phyloP scores from a whole-genome alignment of 2,888 invertebrate species.

The Coremacera marginata region DNA sequence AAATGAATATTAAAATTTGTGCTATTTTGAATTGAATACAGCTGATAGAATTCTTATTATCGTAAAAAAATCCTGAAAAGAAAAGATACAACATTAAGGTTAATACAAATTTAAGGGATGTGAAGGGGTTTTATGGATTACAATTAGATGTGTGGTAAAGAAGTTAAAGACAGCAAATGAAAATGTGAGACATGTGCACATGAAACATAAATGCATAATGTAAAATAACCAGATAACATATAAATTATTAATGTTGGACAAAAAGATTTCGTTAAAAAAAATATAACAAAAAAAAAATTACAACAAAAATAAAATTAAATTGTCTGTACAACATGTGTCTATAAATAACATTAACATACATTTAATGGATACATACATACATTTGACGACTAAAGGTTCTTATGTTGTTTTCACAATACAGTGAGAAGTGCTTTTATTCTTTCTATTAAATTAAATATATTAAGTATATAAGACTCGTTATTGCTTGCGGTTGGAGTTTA shows the following conservation, averaged over 20 bases:
- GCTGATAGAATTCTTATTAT: neutral
- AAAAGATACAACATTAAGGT: neutral
- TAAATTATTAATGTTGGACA: neutral
- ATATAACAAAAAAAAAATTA: slow-evolving; percentile 1
- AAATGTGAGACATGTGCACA: neutral
- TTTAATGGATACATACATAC: slow-evolving; percentile 22
- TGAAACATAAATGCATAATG: neutral
- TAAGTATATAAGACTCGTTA: too few relatives aligned
- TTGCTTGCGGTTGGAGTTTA: too few relatives aligned
- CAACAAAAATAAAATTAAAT: neutral
- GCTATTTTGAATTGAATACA: neutral
- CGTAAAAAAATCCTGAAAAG: neutral
- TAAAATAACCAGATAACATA: neutral
- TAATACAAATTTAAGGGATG: slow-evolving; percentile 16
- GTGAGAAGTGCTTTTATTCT: too few relatives aligned
- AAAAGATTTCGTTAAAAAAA: neutral
- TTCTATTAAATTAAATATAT: too few relatives aligned
- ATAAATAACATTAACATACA: slow-evolving; percentile 38
- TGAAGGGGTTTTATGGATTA: neutral
- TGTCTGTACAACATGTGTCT: slow-evolving; percentile 38
- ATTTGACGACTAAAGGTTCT: neutral
- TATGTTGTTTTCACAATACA: neutral
- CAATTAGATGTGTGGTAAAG: neutral
- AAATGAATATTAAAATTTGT: neutral
- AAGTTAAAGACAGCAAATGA: neutral